Evolutionary conservation across 2,797 vertebrate species (phyloP), one percentile per base, ranked within the genome.

Genomic region (Rhadinocentrus ornatus): DNA sequence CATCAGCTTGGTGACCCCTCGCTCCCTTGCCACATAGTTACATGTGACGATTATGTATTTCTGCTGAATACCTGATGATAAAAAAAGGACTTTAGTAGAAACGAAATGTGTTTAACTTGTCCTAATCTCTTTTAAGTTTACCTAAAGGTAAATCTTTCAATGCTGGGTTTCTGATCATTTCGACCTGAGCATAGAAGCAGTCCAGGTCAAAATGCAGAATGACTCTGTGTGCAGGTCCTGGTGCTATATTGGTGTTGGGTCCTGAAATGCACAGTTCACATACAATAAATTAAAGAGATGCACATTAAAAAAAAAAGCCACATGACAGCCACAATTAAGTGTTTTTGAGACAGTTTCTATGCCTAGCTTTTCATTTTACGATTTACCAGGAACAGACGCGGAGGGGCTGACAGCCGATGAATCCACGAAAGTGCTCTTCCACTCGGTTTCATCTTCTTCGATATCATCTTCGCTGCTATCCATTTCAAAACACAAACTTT

Each of bases 101-200:
- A 15, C 34, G 10, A 1, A 24, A 18, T 32, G 0, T 48, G 6
- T 35, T 63, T 29, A 27, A 27, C 10, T 16, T 53, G 7, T 41
- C 24, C 3, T 3, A 6, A 22, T 29, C 13, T 46, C 35, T 27
- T 31, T 7, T 35, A 0, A 13, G 0, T 69, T 62, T 81, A 99
- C 97, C 97, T 88, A 98, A 83, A 85, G 97, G 96, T 62, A 95
- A 94, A 41, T 86, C 88, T 84, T 92, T 93, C 58, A 98, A 81
- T 22, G 93, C 90, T 26, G 97, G 97, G 72, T 97, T 94, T 65
- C 91, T 94, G 79, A 97, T 94, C 96, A 96, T 98, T 88, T 98
- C 97, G 70, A 99, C 96, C 85, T 98, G 97, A 0, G 97, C 96
- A 12, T 98, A 98, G 87, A 96, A 98, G 78, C 97, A 98, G 78